These are phyloP conservation scores for Epinephelus cyanopodus DNA, from an alignment of 2,113 vertebrate species.

Conservation along the genomic window DNA sequence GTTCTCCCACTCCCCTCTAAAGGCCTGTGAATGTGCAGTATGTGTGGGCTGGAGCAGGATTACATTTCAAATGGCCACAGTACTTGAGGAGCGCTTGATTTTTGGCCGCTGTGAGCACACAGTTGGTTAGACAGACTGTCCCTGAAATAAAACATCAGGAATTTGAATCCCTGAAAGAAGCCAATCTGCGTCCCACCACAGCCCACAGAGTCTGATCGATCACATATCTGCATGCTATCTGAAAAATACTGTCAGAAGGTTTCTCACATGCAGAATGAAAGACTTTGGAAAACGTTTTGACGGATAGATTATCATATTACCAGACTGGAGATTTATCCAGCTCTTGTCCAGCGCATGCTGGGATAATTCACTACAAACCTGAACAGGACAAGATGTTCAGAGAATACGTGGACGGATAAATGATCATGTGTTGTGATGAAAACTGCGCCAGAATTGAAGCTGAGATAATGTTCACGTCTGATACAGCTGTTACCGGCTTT, in stretches of 20 bases:
- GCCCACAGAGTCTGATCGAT: conserved; percentile 8
- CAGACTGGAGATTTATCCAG: not conserved
- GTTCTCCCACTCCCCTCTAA: conserved; percentile 23
- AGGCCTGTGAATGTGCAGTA: conserved; percentile 37
- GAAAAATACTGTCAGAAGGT: conserved; percentile 21
- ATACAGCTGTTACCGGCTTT: no score
- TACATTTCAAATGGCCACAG: conserved; percentile 35
- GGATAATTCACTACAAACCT: not conserved
- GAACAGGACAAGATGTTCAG: not conserved
- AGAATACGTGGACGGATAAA: not conserved
- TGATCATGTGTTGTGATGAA: not conserved
- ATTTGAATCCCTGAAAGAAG: conserved; percentile 16
- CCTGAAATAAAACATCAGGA: conserved; percentile 21
- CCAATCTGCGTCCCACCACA: conserved; percentile 13
- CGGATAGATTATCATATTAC: not conserved
- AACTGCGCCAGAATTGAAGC: no score
- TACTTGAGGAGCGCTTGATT: conserved; percentile 38
- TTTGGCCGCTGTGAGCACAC: conserved; percentile 22
- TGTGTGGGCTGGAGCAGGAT: conserved; percentile 48
- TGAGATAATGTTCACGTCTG: no score
- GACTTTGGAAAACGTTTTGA: not conserved
- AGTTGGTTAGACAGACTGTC: conserved; percentile 37
- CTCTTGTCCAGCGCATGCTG: not conserved
- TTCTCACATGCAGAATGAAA: not conserved
- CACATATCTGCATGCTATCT: not conserved